phyloP scores from a whole-genome alignment of 30 jellyfish, hydroid and myxozoan genomes.

The Turritopsis dohrnii region DNA sequence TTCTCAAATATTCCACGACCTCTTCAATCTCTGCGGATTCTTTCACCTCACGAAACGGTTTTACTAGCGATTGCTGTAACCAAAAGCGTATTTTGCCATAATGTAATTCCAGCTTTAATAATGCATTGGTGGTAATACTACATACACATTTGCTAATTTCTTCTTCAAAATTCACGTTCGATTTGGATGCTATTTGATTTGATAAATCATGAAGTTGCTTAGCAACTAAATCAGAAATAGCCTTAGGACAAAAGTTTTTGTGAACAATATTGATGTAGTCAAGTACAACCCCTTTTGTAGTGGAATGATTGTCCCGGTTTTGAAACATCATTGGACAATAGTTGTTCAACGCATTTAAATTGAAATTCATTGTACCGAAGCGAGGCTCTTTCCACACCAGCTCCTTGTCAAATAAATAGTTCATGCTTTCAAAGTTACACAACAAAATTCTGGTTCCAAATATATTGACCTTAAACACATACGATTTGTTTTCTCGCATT shows the following conservation, averaged over 20 bases:
- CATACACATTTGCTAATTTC: neutral
- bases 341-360: neutral
- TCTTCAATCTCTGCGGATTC: neutral
- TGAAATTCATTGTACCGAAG: neutral
- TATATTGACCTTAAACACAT: neutral
- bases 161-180: neutral
- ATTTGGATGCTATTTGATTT: neutral
- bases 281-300: neutral
- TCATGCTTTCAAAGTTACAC: conserved; percentile 14
- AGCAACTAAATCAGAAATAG: neutral
- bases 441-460: neutral
- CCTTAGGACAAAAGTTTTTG: neutral
- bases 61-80: neutral
- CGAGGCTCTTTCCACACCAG: neutral
- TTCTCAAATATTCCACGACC: neutral
- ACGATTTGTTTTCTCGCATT: neutral
- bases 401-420: neutral
- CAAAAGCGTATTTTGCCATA: neutral
- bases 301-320: neutral
- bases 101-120: neutral
- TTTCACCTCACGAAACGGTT: neutral
- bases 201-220: neutral
- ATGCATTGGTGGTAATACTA: neutral
- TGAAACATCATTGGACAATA: conserved; percentile 6
- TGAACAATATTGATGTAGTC: neutral